Evolutionary conservation across 2,113 vertebrate species (phyloP), one percentile per base, ranked within the genome.

Genomic region (Plecturocebus donacophilus): DNA sequence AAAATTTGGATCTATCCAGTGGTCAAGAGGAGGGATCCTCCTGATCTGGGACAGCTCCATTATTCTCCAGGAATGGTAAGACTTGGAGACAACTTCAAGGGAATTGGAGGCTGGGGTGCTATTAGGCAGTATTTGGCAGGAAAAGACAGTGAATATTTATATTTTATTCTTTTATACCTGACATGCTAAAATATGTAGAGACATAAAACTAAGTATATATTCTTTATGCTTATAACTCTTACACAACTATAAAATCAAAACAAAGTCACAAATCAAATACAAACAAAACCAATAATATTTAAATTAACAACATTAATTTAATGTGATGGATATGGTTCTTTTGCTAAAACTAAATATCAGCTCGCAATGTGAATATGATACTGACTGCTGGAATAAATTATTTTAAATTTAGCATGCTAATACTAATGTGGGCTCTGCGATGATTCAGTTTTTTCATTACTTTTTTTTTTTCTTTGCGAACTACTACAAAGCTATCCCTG

Each of bases 291-390:
- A 95, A 56, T 77, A 81, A 80, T 81, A 96, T 90, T 96, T 95
- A 96, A 96, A 97, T 96, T 85, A 91, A 86, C 77, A 90, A 47
- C 87, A 89, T 79, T 95, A 96, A 94, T 93, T 96, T 89, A 82
- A 92, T 79, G 12, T 84, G 92, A 96, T 84, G 42, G 93, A 93
- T 93, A 80, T 4, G n/a, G 54, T 86, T 96, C 70, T 90, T 94
- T 70, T 23, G 83, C 83, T 93, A 88, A 95, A 96, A 92, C 92
- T 86, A 76, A 90, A 96, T 93, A 95, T 95, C 83, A 80, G 68
- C 70, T 80, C 73, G 14, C 77, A 61, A 38, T 49, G 38, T 75
- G 27, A 92, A 79, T 42, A 47, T 68, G 61, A 71, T 77, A 21
- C 73, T 64, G 79, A 70, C 87, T 56, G 35, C 21, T 49, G 17